Evolutionary conservation across 1,140 invertebrate species (phyloP).

Genomic region (Temnothorax nylanderi): DNA sequence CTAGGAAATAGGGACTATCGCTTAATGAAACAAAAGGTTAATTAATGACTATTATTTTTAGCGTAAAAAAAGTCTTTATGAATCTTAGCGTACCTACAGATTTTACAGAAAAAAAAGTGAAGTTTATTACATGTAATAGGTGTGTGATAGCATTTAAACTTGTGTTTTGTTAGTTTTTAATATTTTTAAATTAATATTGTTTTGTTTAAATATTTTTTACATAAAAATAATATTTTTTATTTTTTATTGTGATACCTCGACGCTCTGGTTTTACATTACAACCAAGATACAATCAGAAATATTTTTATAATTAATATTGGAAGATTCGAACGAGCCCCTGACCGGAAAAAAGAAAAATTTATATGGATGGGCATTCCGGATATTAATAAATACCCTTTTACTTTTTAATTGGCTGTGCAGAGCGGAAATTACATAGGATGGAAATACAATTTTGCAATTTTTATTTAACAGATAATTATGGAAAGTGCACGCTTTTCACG

Average conservation of each 20-base stretch:
- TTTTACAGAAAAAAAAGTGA: neutral
- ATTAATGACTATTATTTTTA: neutral
- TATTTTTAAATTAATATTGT: neutral
- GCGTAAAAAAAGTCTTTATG: neutral
- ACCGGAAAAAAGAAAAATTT: neutral
- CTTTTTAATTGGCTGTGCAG: neutral
- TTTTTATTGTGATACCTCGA: neutral
- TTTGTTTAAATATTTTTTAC: neutral
- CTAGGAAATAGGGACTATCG: neutral
- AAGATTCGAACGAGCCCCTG: neutral
- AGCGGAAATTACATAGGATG: neutral
- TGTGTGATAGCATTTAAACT: neutral
- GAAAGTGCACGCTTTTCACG: neutral
- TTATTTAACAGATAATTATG: neutral
- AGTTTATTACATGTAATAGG: neutral
- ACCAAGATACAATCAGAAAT: slow-evolving; percentile 1
- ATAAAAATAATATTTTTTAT: neutral
- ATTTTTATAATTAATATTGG: slow-evolving; percentile 22
- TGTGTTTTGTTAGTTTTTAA: neutral
- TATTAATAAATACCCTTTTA: neutral
- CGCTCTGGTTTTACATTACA: neutral
- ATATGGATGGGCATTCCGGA: neutral
- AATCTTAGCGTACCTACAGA: neutral
- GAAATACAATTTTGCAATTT: neutral
- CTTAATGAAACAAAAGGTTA: neutral